Conservation (phyloP, 2,888 invertebrate species). For the Platycheirus rosarum region DNA sequence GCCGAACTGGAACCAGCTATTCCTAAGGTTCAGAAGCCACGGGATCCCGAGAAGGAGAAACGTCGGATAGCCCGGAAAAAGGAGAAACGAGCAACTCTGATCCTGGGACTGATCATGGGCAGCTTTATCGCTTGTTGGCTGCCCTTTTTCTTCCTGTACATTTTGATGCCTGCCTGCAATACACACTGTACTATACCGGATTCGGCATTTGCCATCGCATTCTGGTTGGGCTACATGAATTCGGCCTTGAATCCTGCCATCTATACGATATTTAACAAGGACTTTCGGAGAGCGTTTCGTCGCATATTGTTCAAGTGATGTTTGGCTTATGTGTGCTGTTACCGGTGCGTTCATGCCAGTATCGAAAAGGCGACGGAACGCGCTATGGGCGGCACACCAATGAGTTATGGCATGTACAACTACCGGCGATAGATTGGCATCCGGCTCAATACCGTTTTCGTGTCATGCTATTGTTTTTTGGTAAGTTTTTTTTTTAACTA, state of each 20-base stretch:
- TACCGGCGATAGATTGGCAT: slow-evolving; percentile 80
- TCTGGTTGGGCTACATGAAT: slow-evolving; percentile 99
- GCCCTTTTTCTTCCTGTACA: slow-evolving; percentile 98
- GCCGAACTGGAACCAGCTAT: slow-evolving; percentile 87
- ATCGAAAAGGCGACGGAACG: slow-evolving; percentile 83
- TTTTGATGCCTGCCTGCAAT: slow-evolving; percentile 91
- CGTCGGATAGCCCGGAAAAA: slow-evolving; percentile 96
- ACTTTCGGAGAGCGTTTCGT: slow-evolving; percentile 97
- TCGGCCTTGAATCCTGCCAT: slow-evolving; percentile 97
- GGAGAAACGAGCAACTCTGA: slow-evolving; percentile 97
- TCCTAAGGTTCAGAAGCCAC: slow-evolving; percentile 89
- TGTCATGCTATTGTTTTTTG: slow-evolving; percentile 52
- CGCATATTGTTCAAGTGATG: slow-evolving; percentile 98
- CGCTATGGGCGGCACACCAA: slow-evolving; percentile 83
- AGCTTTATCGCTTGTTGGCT: slow-evolving; percentile 99
- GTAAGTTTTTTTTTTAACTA: no score
- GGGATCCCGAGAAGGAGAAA: slow-evolving; percentile 96
- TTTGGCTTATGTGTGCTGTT: slow-evolving; percentile 93
- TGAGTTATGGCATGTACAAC: slow-evolving; percentile 82
- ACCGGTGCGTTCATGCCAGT: slow-evolving; percentile 86
- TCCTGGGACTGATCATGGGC: slow-evolving; percentile 98
- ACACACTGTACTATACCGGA: slow-evolving; percentile 88
- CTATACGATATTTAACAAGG: slow-evolving; percentile 98
- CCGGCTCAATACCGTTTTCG: slow-evolving; percentile 16
- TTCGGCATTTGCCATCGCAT: slow-evolving; percentile 94